Percentiles rank a stretch among this genome's conserved stretches.
Conservation (phyloP, 92 coral and sea anemone species). For the Palythoa caribaeorum region DNA sequence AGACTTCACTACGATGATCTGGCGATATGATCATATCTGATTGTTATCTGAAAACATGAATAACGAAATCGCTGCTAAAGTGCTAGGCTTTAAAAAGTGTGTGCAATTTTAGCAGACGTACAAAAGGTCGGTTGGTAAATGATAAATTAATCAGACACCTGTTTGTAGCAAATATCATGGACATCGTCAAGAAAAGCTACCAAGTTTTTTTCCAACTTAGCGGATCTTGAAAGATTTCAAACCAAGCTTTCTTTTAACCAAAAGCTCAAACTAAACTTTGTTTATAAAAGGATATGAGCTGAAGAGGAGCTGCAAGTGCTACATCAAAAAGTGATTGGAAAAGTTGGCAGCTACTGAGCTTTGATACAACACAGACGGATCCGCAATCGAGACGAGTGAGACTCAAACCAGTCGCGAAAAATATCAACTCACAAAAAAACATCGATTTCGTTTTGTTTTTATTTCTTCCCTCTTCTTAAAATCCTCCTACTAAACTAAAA, state of each 20-base stretch:
- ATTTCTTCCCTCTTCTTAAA: conserved; percentile 1
- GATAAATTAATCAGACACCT: not conserved
- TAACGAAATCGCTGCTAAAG: not conserved
- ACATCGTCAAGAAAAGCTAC: no score
- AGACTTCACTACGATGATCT: not conserved
- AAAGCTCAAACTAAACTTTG: conserved; percentile 1
- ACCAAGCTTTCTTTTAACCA: not conserved
- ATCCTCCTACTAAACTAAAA: not conserved
- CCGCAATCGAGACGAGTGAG: not conserved
- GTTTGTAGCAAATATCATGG: not conserved
- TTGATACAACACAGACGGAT: not conserved
- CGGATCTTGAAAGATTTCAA: not conserved
- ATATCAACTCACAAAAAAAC: not conserved
- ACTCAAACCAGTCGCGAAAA: conserved; percentile 21
- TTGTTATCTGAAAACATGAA: not conserved
- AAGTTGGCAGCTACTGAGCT: not conserved
- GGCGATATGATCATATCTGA: conserved; percentile 8
- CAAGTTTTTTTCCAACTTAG: not conserved
- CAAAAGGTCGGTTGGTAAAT: no score
- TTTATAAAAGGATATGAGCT: not conserved
- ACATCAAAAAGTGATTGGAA: not conserved
- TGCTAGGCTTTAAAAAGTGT: not conserved
- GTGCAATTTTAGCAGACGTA: not conserved
- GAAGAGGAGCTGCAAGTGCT: not conserved
- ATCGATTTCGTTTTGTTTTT: not conserved